Base-by-base conservation (phyloP, 2,888 invertebrate species). In the Leptinotarsa tumamoca region DNA sequence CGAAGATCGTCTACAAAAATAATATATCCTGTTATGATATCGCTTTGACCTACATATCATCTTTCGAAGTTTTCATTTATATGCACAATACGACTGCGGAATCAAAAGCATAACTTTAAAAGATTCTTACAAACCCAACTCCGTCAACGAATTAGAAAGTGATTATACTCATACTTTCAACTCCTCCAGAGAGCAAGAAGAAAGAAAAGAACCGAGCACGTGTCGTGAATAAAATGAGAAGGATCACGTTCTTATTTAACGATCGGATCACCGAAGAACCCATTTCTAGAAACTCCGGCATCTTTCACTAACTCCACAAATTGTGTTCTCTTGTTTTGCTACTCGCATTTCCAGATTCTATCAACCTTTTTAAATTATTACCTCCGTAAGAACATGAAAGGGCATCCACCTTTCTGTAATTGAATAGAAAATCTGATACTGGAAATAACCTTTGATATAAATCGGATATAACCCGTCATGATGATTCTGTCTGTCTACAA, bases 241-340 rank as follows among this genome's bases (percentile, higher is more conserved):
- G 84, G 86, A 86, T 87, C 87, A 87, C 87, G 87, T 87, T 79
- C 86, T 85, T 84, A 84, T 83, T 87, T 87, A 87, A 87, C 86
- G 87, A 87, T 87, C 86, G 85, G 86, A 87, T 87, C 86, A 86
- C 83, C 85, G 77, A 80, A 82, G 84, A 85, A 84, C 84, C 83
- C 82, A 82, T 84, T 83, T 83, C 81, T 81, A 61, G 82, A 82
- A 83, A 71, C 68, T 71, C 83, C 83, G 83, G 83, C 86, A 82
- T 84, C 84, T 82, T 78, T 74, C 83, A 81, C 85, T 85, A 86
- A 87, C 87, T 87, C 86, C 84, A 87, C 87, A 87, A 87, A 87
- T 87, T 87, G 87, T 87, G 85, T 87, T 87, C 87, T 87, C 87
- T 87, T 87, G 87, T 87, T 86, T 87, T 85, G 86, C 82, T 84